Base-by-base conservation (phyloP, 2,797 vertebrate genomes). In the Sebastes steindachneri region DNA sequence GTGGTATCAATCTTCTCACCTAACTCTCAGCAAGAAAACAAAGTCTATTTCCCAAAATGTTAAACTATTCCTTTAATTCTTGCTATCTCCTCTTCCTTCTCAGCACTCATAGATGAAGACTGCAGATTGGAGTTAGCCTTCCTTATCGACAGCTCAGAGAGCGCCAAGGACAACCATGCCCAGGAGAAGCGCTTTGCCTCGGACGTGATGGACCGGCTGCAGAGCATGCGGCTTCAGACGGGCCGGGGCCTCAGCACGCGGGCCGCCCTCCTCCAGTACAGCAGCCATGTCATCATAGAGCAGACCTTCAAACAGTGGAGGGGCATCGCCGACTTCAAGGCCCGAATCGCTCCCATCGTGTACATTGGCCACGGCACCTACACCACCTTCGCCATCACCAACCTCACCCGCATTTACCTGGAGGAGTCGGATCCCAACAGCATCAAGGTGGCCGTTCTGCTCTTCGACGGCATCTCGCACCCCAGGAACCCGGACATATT, bases 311-410 rank as follows among this genome's bases (percentile, higher is more conserved):
- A 88, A 64, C 94, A 97, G 79, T 98, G 97, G 97, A 90, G 83
- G 79, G 96, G 96, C 29, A 88, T 92, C 0, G 95, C 95, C 15
- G 90, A 94, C 75, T 98, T 98, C 92, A 97, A 96, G 90, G 90
- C 96, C 48, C 92, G 79, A 10, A 76, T 97, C 9, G 70, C 89
- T 17, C 95, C 97, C 12, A 96, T 98, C 14, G 53, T 72, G 2
- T 97, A 96, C 86, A 97, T 97, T 14, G 97, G 97, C 29, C 97
- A 98, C 0, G 97, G 97, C 72, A 97, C 97, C 80, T 98, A 97
- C 83, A 96, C 96, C 75, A 97, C 97, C 59, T 98, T 97, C 0
- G 97, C 97, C 83, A 97, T 98, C 90, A 97, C 97, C 82, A 98
- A 98, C 93, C 95, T 98, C 64, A 98, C 97, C 9, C 95, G 94